Conservation (phyloP, 2,113 vertebrate genomes). For the Phaethon lepturus region DNA sequence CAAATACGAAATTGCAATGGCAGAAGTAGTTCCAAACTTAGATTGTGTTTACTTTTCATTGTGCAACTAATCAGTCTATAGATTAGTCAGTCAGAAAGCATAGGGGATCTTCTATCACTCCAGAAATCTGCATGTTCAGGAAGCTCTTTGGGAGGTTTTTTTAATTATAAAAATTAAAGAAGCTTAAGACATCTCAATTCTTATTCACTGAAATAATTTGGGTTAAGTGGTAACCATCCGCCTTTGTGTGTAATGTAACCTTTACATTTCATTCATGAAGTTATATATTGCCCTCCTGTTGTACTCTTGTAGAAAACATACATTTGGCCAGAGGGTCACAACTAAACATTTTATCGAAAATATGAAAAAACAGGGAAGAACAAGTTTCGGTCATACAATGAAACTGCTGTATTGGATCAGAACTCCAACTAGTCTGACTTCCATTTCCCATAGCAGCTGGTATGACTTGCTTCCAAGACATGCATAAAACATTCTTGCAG, state of each 20-base stretch:
- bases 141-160: neutral
- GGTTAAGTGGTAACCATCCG: neutral
- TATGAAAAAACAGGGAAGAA: neutral
- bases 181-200: neutral
- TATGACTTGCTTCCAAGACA: neutral
- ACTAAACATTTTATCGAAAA: neutral
- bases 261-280: neutral
- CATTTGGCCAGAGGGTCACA: neutral
- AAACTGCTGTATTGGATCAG: neutral
- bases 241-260: neutral
- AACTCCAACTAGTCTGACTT: neutral
- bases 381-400: neutral
- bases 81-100: constrained; percentile 25
- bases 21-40: constrained; percentile 7
- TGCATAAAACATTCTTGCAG: neutral
- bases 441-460: neutral
- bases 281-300: neutral
- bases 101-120: neutral
- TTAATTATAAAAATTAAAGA: constrained; percentile 13
- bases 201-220: neutral
- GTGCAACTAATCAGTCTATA: constrained; percentile 39
- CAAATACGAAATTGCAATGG: constrained; percentile 55
- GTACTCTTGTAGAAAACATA: neutral
- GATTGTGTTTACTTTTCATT: constrained; percentile 53
- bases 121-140: constrained; percentile 6